Base-by-base conservation (phyloP, 2,888 invertebrate genomes). In the Agrotis exclamationis region DNA sequence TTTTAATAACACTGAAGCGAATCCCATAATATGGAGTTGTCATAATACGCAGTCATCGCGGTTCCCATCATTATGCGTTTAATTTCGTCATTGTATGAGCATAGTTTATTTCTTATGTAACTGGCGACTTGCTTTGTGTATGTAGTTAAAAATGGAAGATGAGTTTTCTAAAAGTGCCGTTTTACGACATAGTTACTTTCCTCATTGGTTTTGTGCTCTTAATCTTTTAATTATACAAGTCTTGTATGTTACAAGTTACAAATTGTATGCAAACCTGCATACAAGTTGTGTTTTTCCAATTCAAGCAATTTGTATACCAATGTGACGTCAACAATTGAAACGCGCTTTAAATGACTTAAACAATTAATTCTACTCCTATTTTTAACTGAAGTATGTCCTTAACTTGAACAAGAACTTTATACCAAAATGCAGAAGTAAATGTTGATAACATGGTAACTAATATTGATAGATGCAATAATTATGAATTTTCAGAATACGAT, bases 11-110 rank as follows among this genome's bases (percentile, higher is more conserved):
- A 84, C 75, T 73, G 63, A 76, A 80, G 79, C 69, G 71, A 70
- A 74, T 88, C 84, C 87, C 88, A 87, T 87, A 74, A 60, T 60
- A 66, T 65, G 77, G 70, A 83, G 83, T 87, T 88, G 86, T 88
- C 87, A 87, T 89, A 88, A 88, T 86, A 87, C 66, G 24, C 39
- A 57, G 20, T 77, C 76, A 63, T 64, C 76, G 69, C 77, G 65
- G 79, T 77, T 91, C 91, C 83, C 91, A 91, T 88, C 85, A 80
- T 89, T 86, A 79, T 80, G 63, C 74, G 80, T 66, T 84, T 85
- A 85, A 87, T 89, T 89, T 88, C 86, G 67, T 87, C 87, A 88
- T 89, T 89, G 87, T 89, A 79, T 83, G 81, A 71, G 71, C 82
- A 79, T 81, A 65, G 78, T 80, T 82, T 70, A 57, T 75, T 63